A percentile compares a stretch with the other conserved stretches of the same genome.
Conservation (phyloP, 2,888 invertebrate species). For the Yponomeuta sedellus region DNA sequence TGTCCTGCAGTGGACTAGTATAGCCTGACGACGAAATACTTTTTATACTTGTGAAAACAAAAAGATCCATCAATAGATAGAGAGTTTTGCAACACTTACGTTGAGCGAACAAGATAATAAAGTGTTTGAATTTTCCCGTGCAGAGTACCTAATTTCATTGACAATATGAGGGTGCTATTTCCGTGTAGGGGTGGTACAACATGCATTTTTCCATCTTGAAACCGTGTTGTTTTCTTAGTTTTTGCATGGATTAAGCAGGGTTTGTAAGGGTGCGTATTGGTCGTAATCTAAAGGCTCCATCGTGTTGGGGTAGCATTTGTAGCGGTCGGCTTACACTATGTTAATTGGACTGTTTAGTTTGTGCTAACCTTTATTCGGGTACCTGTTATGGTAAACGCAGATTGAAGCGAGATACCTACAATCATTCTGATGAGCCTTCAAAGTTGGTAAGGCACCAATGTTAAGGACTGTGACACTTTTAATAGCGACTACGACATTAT, state of each 20-base stretch:
- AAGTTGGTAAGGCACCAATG: no score
- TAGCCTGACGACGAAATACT: no score
- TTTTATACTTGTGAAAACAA: not conserved
- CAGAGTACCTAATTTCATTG: slow-evolving; percentile 69
- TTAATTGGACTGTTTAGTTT: not conserved
- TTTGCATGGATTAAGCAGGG: not conserved
- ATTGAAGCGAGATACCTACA: no score
- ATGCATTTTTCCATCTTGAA: not conserved
- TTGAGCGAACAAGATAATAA: not conserved
- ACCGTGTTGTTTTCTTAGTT: not conserved
- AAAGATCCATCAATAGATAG: not conserved
- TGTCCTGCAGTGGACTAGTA: no score
- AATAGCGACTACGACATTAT: no score
- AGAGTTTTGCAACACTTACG: not conserved
- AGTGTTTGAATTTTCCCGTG: slow-evolving; percentile 58
- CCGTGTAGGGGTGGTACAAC: slow-evolving; percentile 36
- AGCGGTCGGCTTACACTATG: not conserved
- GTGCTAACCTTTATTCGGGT: not conserved
- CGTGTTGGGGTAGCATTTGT: not conserved
- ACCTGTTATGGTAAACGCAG: not conserved
- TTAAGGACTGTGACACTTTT: no score
- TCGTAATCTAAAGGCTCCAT: slow-evolving; percentile 34
- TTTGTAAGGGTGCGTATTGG: slow-evolving; percentile 32
- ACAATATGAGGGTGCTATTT: slow-evolving; percentile 69
- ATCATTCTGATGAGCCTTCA: no score